Evolutionary conservation across 2,113 vertebrate species (phyloP).

Genomic region (Ochotona curzoniae): DNA sequence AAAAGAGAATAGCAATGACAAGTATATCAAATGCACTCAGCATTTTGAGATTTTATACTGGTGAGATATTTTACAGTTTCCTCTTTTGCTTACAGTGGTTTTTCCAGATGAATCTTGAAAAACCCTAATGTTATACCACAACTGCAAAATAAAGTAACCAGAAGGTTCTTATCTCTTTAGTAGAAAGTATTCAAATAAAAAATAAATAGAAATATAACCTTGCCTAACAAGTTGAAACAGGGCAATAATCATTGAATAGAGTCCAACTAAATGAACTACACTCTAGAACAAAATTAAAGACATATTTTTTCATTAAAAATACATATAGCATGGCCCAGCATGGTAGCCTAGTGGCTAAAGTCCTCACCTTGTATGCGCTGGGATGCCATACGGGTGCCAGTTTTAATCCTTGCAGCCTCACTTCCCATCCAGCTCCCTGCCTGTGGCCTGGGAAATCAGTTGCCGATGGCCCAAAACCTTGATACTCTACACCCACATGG

Average conservation of each 20-base stretch:
- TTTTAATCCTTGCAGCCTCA: too few species aligned
- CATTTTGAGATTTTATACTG: not conserved
- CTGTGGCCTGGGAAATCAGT: too few species aligned
- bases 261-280: not conserved
- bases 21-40: not conserved
- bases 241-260: not conserved
- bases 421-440: too few species aligned
- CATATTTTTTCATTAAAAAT: not conserved
- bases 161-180: not conserved
- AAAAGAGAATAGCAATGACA: not conserved
- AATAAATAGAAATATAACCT: not conserved
- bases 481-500: too few species aligned
- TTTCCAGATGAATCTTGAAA: conserved; percentile 13
- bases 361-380: too few species aligned
- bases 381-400: too few species aligned
- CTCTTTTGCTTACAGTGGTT: not conserved
- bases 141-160: not conserved
- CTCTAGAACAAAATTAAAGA: not conserved
- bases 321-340: not conserved
- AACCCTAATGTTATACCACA: not conserved
- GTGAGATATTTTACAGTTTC: not conserved
- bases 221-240: not conserved
- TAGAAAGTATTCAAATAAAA: not conserved
- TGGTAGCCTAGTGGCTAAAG: too few species aligned
- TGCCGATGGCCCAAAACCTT: too few species aligned